Evolutionary conservation across 1,140 invertebrate genomes (phyloP), one percentile per base, ranked within the genome.

Genomic region (Anastrepha obliqua): DNA sequence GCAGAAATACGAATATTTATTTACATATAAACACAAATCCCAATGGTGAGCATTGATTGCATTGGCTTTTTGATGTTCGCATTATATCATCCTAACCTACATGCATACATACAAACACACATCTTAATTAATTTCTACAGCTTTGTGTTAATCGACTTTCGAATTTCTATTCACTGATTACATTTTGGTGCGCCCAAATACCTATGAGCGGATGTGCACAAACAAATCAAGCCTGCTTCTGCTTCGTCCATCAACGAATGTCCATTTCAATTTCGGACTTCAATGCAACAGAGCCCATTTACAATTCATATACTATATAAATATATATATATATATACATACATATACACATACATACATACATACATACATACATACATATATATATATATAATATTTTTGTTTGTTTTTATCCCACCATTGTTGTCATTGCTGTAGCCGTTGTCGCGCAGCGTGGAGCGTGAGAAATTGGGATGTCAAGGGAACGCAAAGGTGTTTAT

Each of bases 251-350:
- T 64, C 62, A 64, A 17, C 62, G 62, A 64, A 64, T 64, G 62
- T 64, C 62, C 62, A 64, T 8, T 64, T 64, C 62, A 64, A 64
- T 64, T 64, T 64, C 62, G 62, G 62, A 64, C 62, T 64, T 64
- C 62, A 64, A 64, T 64, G 62, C 20, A 64, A 64, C 62, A 64
- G 62, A 64, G 5, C 62, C n/a, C n/a, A n/a, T 64, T 15, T 15
- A 29, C 62, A 5, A 64, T 17, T 20, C 62, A 29, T 29, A 29
- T 29, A 29, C 29, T 29, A 29, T 1, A 29, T 29, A 29, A 29
- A 1, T 29, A 29, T 29, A 29, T 1, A 29, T 29, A 29, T 1
- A 29, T 29, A 29, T 1, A 29, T 29, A 29, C 29, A 29, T 29
- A 29, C 29, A 29, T 29, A 29, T 29, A 29, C 1, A 29, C 29